Percentiles rank a stretch among this genome's conserved stretches.
These are phyloP conservation scores for Tinea pellionella DNA, from an alignment of 2,888 invertebrate species.

Conservation along the genomic window DNA sequence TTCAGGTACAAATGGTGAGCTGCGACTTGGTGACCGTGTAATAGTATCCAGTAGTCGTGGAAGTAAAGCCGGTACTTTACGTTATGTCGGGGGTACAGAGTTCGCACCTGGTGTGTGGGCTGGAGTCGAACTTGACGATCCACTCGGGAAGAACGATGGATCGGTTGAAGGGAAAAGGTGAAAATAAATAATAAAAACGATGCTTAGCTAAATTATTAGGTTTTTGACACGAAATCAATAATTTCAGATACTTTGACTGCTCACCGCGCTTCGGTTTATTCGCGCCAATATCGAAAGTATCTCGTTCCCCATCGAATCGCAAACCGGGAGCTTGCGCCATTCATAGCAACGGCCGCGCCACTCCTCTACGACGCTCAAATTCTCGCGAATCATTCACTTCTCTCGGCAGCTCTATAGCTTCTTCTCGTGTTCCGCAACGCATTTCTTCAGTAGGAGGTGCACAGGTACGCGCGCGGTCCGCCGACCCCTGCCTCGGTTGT, in stretches of 20 bases:
- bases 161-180: conserved; percentile 92
- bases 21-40: conserved; percentile 90
- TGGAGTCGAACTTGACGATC: conserved; percentile 94
- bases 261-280: conserved; percentile 91
- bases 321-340: conserved; percentile 73
- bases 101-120: conserved; percentile 96
- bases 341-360: conserved; percentile 73
- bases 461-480: conserved; percentile 71
- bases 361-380: conserved; percentile 74
- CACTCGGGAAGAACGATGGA: conserved; percentile 96
- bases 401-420: conserved; percentile 72
- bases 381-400: conserved; percentile 88
- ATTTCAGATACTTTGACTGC: conserved; percentile 92
- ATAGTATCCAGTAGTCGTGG: conserved; percentile 89
- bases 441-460: conserved; percentile 76
- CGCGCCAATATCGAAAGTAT: conserved; percentile 91
- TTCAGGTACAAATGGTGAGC: conserved; percentile 59
- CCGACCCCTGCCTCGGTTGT: conserved; percentile 39
- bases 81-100: conserved; percentile 88
- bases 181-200: conserved; percentile 14
- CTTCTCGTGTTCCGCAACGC: conserved; percentile 75
- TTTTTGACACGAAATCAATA: neutral
- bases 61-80: conserved; percentile 87
- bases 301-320: conserved; percentile 82
- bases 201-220: neutral